A percentile compares a stretch with the other conserved stretches of the same genome.
These are phyloP conservation scores for Tragelaphus eurycerus DNA, from an alignment of 2,797 vertebrate genomes.

Conservation along the genomic window DNA sequence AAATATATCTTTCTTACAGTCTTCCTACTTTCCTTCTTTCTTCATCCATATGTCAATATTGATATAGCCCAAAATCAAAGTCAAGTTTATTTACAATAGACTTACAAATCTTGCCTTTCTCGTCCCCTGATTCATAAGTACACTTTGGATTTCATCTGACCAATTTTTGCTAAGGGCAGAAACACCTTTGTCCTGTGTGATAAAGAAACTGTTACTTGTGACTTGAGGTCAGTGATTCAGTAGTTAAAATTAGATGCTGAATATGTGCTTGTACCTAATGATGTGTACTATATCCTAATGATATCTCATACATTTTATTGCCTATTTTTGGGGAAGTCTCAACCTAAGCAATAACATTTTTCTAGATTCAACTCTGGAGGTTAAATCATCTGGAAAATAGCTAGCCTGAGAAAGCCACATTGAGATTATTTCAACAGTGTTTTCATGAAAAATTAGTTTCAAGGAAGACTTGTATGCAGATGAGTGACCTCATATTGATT, in stretches of 20 bases:
- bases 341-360: conserved; percentile 43
- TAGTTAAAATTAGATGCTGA: background rate
- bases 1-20: background rate
- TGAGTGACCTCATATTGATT: conserved; percentile 30
- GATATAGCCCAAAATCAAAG: background rate
- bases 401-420: background rate
- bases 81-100: background rate
- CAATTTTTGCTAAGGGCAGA: background rate
- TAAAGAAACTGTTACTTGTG: background rate
- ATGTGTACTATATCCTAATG: background rate
- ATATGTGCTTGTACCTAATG: background rate
- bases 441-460: conserved; percentile 59
- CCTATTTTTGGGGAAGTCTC: conserved; percentile 43
- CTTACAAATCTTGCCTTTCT: background rate
- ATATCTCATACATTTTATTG: background rate
- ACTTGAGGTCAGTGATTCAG: background rate
- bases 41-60: background rate
- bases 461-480: background rate
- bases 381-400: conserved; percentile 64
- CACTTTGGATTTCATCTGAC: background rate
- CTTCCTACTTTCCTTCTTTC: background rate
- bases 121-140: background rate
- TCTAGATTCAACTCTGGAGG: background rate
- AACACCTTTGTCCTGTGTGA: background rate
- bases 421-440: conserved; percentile 34